Conservation (phyloP, 2,113 vertebrate species). For the Ellobius talpinus region DNA sequence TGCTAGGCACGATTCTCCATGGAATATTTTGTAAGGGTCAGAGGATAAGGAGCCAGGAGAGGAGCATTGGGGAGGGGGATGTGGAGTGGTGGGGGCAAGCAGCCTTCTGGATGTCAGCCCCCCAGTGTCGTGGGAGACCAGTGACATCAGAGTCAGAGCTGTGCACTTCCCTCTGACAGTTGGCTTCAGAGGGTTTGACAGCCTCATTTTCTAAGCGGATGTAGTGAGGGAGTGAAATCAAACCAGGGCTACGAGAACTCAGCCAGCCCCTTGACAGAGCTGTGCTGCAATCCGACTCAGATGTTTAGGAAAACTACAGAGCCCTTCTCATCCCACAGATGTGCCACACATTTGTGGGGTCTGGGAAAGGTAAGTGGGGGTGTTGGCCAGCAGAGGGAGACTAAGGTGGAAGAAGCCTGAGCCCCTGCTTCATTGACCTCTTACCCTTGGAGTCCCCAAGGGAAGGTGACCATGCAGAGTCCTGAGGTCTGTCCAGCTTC, state of each 20-base stretch:
- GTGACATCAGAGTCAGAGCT: conserved; percentile 80
- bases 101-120: conserved; percentile 69
- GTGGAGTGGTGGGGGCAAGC: not conserved
- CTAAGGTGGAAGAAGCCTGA: too few species aligned
- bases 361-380: not conserved
- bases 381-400: not conserved
- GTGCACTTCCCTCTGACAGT: conserved; percentile 81
- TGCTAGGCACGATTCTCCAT: not conserved
- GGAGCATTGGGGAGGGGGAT: too few species aligned
- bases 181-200: conserved; percentile 75
- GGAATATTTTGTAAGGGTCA: not conserved
- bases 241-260: conserved; percentile 27
- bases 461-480: not conserved
- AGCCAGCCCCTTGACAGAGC: conserved; percentile 67
- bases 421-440: not conserved
- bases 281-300: not conserved
- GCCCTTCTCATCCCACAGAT: conserved; percentile 24
- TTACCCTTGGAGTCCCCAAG: not conserved
- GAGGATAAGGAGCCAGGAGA: not conserved
- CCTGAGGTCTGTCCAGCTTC: not conserved
- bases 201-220: conserved; percentile 77
- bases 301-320: conserved; percentile 38
- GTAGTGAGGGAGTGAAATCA: conserved; percentile 70
- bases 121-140: conserved; percentile 64
- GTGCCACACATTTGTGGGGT: not conserved